A percentile compares a stretch with the other conserved stretches of the same genome.
Conservation (phyloP, 2,113 vertebrate genomes). For the Vulpes vulpes region DNA sequence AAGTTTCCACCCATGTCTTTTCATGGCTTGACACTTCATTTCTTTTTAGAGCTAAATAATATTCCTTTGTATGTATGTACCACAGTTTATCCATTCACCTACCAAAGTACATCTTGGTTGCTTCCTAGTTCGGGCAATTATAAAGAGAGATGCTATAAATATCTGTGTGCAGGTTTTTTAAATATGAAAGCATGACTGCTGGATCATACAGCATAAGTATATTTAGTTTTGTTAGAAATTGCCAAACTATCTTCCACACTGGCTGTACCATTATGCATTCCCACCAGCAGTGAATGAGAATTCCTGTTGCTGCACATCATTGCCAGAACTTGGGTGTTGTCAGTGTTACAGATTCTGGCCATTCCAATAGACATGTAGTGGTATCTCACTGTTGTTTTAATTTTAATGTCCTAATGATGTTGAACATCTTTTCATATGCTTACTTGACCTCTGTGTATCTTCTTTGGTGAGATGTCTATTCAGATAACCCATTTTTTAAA, state of each 20-base stretch:
- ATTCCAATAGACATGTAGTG: not conserved
- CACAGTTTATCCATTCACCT: not conserved
- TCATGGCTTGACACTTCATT: not conserved
- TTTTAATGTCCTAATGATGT: not conserved
- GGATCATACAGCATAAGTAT: not conserved
- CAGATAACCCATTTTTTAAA: not conserved
- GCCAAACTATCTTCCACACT: not conserved
- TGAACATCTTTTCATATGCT: not conserved
- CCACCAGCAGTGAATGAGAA: not conserved
- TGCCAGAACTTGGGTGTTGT: not conserved
- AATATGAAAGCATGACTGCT: not conserved
- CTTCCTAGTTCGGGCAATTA: not conserved
- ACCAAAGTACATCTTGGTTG: not conserved
- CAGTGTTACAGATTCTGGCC: not conserved
- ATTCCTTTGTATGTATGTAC: not conserved
- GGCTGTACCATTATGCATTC: not conserved
- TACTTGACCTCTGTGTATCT: not conserved
- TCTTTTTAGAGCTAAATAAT: not conserved
- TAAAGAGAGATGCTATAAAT: not conserved
- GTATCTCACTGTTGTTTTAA: not conserved
- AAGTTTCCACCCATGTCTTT: not conserved
- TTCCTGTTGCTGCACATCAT: not conserved
- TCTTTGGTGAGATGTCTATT: not conserved
- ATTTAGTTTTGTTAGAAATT: not conserved
- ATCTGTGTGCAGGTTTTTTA: not conserved